Evolutionary conservation across 2,888 invertebrate species (phyloP).

Genomic region (Diloba caeruleocephala): DNA sequence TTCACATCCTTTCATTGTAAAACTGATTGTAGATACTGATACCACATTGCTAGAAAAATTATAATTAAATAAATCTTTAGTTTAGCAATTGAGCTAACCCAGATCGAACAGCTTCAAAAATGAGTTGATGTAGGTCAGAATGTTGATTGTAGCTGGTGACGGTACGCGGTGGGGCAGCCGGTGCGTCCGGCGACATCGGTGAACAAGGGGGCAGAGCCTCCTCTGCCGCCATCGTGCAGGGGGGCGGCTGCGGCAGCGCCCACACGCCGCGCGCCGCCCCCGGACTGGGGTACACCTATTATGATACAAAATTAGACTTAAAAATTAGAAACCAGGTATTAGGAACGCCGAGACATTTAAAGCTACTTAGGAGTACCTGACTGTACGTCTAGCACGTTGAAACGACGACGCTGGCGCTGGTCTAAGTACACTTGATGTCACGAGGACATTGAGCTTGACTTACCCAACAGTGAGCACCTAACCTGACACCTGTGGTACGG

Average conservation of each 20-base stretch:
- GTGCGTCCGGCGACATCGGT: conserved; percentile 83
- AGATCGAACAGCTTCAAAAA: conserved; percentile 95
- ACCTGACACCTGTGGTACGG: too few species aligned
- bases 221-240: conserved; percentile 94
- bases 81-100: conserved; percentile 90
- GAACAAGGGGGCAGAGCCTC: conserved; percentile 86
- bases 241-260: conserved; percentile 94
- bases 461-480: too few species aligned
- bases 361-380: too few species aligned
- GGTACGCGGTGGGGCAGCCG: conserved; percentile 77
- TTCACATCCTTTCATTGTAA: too few species aligned
- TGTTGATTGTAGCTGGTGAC: conserved; percentile 78
- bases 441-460: too few species aligned
- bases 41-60: neutral
- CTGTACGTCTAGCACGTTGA: too few species aligned
- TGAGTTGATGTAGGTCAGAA: conserved; percentile 90
- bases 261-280: conserved; percentile 97
- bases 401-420: too few species aligned
- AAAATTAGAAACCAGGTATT: too few species aligned
- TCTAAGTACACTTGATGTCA: too few species aligned
- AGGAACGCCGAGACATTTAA: too few species aligned
- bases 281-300: conserved; percentile 94
- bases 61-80: too few species aligned
- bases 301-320: neutral
- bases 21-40: too few species aligned